These are phyloP conservation scores for Odiellus spinosus DNA, from an alignment of 2,888 invertebrate species.

Conservation along the genomic window DNA sequence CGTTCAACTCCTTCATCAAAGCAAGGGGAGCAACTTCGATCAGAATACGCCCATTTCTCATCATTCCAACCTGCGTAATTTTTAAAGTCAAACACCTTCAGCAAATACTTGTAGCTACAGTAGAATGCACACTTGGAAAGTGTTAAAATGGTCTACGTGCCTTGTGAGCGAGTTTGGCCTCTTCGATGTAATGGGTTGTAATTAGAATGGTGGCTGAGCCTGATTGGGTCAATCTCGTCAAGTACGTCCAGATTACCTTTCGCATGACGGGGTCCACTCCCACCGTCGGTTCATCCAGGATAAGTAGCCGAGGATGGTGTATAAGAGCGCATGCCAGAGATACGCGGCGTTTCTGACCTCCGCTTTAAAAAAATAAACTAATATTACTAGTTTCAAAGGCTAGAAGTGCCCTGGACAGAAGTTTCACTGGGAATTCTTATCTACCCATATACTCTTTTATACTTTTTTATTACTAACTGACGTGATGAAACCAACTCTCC, in stretches of 20 bases:
- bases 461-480: too few species aligned
- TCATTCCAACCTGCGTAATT: conserved; percentile 53
- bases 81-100: too few species aligned
- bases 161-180: conserved; percentile 41
- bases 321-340: conserved; percentile 31
- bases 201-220: conserved; percentile 30
- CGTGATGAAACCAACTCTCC: too few species aligned
- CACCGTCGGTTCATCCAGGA: conserved; percentile 34
- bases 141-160: too few species aligned
- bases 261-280: conserved; percentile 33
- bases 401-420: too few species aligned
- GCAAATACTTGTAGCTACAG: too few species aligned
- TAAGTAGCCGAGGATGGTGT: conserved; percentile 26
- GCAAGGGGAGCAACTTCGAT: conserved; percentile 73
- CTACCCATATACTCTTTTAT: too few species aligned
- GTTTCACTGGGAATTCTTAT: too few species aligned
- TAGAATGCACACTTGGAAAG: too few species aligned
- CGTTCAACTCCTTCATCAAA: conserved; percentile 37
- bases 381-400: neutral
- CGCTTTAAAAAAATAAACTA: conserved; percentile 21
- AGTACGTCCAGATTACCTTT: conserved; percentile 32
- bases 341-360: conserved; percentile 30
- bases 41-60: conserved; percentile 75
- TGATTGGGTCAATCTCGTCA: conserved; percentile 26
- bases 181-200: conserved; percentile 86